Base-by-base conservation (phyloP, 2,888 invertebrate species). In the Bellardia pandia region DNA sequence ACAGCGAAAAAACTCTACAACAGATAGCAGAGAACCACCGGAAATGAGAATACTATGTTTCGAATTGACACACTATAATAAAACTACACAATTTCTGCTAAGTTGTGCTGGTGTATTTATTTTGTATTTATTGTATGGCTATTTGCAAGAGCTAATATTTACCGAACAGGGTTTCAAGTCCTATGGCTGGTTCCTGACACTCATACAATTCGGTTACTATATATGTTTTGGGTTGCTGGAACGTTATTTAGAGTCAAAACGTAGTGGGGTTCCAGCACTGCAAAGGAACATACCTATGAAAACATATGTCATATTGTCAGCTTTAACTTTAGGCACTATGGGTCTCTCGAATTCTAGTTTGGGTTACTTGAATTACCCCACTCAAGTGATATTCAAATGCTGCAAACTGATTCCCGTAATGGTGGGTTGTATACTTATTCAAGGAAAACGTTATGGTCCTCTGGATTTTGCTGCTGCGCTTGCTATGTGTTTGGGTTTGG, bases 391-490 rank as follows among this genome's bases (percentile, higher is more conserved):
- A 90, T 99, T 99, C 93, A 99, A 99, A 93, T 98, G 98, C 93
- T 99, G 99, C 93, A 99, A 99, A 93, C 95, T 99, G 0, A 98
- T 99, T 90, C 99, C 99, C 0, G 99, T 99, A 0, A 95, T 99
- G 92, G 96, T 98, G 87, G 99, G 99, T 33, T 98, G 98, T 89
- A 97, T 99, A 89, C 92, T 99, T 71, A 98, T 99, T 91, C 96
- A 99, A 94, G 96, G 97, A 81, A 98, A 98, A 94, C 95, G 95
- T 89, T 98, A 98, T 93, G 96, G 96, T 1, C 94, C 96, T 23
- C 92, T 98, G 86, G 98, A 99, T 93, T 97, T 98, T 93, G 90
- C 96, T 8, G 97, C 98, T 0, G 98, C 98, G 71, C 91, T 96
- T 8, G 94, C 96, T 76, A 98, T 99, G 98, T 98, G 98, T 93